Conservation (phyloP, 2,888 invertebrate species). For the Dorcus parallelipipedus region DNA sequence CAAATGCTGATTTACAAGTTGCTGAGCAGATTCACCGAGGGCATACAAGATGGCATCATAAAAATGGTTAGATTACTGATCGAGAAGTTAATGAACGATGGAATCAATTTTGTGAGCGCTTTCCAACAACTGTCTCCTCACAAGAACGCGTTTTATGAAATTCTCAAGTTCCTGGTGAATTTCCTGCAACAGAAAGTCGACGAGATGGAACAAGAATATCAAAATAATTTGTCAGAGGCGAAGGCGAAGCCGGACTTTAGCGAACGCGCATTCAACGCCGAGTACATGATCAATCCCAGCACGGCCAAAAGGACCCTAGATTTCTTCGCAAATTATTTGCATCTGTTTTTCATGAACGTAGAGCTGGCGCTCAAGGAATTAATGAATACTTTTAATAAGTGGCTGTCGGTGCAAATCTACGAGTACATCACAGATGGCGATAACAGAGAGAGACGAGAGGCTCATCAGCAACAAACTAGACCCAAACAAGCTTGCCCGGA, state of each 20-base stretch:
- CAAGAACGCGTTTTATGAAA: not conserved
- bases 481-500: no score
- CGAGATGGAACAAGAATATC: not conserved
- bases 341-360: not conserved
- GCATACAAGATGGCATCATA: slow-evolving; percentile 8
- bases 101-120: slow-evolving; percentile 1
- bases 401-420: not conserved
- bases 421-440: no score
- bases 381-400: not conserved
- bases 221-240: not conserved
- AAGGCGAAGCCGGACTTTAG: not conserved
- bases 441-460: no score
- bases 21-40: slow-evolving; percentile 2
- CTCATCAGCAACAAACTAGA: no score
- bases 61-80: slow-evolving; percentile 6
- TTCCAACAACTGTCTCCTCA: slow-evolving; percentile 12
- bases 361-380: not conserved
- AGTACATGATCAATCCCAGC: not conserved
- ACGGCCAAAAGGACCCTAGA: not conserved
- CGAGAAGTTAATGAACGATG: slow-evolving; percentile 3
- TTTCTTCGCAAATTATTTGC: not conserved
- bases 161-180: not conserved
- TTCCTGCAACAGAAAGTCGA: not conserved
- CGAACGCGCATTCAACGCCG: not conserved
- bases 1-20: not conserved